A percentile compares a stretch with the other conserved stretches of the same genome.
Conservation (phyloP, 2,888 invertebrate species). For the Synergus umbraculus region DNA sequence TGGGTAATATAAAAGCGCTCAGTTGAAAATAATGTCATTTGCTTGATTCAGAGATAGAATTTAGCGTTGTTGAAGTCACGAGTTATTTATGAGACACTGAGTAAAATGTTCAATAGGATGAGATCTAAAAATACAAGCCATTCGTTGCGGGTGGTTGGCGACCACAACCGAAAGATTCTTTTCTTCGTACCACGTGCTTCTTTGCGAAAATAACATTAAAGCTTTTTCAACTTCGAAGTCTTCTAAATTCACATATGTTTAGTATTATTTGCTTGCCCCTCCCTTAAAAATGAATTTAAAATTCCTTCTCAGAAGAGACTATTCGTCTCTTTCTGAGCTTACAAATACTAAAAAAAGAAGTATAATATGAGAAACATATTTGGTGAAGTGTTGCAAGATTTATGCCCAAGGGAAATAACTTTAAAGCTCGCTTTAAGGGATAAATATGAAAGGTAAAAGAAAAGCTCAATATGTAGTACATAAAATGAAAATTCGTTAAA, state of each 20-base stretch:
- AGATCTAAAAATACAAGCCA: slow-evolving; percentile 32
- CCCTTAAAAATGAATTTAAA: slow-evolving; percentile 1
- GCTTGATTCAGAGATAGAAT: slow-evolving; percentile 16
- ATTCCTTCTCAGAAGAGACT: slow-evolving; percentile 29
- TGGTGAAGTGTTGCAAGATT: slow-evolving; percentile 11
- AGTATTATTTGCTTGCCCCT: slow-evolving; percentile 22
- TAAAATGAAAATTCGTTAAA: too few species aligned
- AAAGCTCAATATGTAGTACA: too few species aligned
- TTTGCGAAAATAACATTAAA: slow-evolving; percentile 7
- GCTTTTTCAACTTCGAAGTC: slow-evolving; percentile 26
- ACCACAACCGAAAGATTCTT: slow-evolving; percentile 33
- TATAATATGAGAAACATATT: slow-evolving; percentile 17
- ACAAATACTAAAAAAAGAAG: neutral
- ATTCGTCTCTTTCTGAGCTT: slow-evolving; percentile 30
- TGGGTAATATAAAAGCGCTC: neutral
- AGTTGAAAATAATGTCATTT: neutral
- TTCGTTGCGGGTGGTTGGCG: slow-evolving; percentile 33
- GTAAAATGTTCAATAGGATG: slow-evolving; percentile 6
- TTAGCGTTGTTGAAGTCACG: slow-evolving; percentile 22
- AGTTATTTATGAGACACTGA: slow-evolving; percentile 36
- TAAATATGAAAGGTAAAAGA: neutral
- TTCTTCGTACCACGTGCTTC: slow-evolving; percentile 32
- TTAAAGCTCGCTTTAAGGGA: neutral
- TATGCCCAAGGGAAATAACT: neutral
- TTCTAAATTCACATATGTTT: slow-evolving; percentile 21